Percentiles rank a stretch among this genome's conserved stretches.
phyloP scores from a whole-genome alignment of 1,140 invertebrate genomes.

The Magallana ariakensis region DNA sequence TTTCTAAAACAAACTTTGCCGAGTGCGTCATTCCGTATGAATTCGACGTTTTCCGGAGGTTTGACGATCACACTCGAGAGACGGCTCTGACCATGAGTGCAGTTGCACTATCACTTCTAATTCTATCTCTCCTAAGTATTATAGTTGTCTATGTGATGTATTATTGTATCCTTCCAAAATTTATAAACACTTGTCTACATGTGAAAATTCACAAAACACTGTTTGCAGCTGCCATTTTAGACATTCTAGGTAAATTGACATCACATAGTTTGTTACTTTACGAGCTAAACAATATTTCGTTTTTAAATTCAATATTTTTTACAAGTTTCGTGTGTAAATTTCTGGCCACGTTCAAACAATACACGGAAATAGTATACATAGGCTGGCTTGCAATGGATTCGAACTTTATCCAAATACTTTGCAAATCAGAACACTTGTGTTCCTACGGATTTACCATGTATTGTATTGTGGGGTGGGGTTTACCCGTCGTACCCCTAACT shows the following conservation, averaged over 20 bases:
- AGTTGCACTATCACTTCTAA: conserved; percentile 37
- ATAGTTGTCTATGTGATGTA: conserved; percentile 49
- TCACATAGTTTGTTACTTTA: conserved; percentile 37
- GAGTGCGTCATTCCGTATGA: conserved; percentile 37
- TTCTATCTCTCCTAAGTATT: conserved; percentile 39
- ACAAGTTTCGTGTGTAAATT: conserved; percentile 39
- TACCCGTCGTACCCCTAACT: conserved; percentile 48
- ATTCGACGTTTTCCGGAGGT: background rate
- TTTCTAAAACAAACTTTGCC: conserved; percentile 50
- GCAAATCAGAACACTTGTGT: conserved; percentile 48
- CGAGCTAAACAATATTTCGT: conserved; percentile 21
- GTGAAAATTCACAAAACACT: conserved; percentile 52
- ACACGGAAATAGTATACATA: conserved; percentile 42
- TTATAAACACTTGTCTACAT: conserved; percentile 45
- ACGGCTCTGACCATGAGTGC: conserved; percentile 38
- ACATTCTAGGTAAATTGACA: conserved; percentile 43
- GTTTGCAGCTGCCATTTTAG: conserved; percentile 43
- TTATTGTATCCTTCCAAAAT: conserved; percentile 52
- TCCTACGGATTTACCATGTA: conserved; percentile 49
- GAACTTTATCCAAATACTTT: conserved; percentile 51
- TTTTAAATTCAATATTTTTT: background rate
- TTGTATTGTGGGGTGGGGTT: conserved; percentile 47
- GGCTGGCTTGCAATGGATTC: conserved; percentile 51
- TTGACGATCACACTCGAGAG: background rate
- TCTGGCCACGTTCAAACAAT: conserved; percentile 45